Evolutionary conservation across 1,140 invertebrate species (phyloP).

Genomic region (Cydia pomonella): DNA sequence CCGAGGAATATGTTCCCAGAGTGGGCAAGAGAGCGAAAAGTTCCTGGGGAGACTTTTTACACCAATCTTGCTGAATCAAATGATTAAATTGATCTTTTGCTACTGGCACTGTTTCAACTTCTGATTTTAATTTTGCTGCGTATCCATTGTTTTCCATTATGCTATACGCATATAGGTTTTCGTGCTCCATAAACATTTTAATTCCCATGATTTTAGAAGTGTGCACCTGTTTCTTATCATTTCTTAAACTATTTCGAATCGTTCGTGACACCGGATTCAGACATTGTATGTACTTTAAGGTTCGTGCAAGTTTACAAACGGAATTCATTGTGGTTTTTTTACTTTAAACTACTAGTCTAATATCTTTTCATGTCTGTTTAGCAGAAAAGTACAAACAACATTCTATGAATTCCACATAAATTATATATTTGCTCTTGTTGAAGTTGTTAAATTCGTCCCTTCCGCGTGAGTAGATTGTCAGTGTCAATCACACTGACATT

Average conservation of each 20-base stretch:
- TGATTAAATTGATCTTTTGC: slow-evolving; percentile 48
- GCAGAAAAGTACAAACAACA: not conserved
- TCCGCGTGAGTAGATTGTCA: too few relatives aligned
- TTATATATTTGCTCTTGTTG: too few relatives aligned
- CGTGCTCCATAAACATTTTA: slow-evolving; percentile 67
- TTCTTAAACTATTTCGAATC: slow-evolving; percentile 36
- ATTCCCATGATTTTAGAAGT: slow-evolving; percentile 38
- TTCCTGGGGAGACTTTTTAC: slow-evolving; percentile 46
- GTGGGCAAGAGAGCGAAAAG: slow-evolving; percentile 66
- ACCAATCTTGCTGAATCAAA: slow-evolving; percentile 56
- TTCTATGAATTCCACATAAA: too few relatives aligned
- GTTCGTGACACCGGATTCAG: slow-evolving; percentile 31
- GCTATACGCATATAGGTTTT: slow-evolving; percentile 69
- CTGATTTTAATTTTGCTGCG: slow-evolving; percentile 46
- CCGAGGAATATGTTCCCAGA: slow-evolving; percentile 64
- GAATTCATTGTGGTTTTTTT: slow-evolving; percentile 11
- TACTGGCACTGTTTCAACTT: slow-evolving; percentile 36
- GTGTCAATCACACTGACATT: not conserved
- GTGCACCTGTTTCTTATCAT: slow-evolving; percentile 42
- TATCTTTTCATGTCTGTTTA: not conserved
- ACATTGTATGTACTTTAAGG: slow-evolving; percentile 36
- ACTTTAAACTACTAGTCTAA: not conserved
- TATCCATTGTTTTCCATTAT: slow-evolving; percentile 67
- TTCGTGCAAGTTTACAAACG: slow-evolving; percentile 37
- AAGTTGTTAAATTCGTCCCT: too few relatives aligned